Conservation (phyloP, 2,888 invertebrate genomes). For the Empis livida region DNA sequence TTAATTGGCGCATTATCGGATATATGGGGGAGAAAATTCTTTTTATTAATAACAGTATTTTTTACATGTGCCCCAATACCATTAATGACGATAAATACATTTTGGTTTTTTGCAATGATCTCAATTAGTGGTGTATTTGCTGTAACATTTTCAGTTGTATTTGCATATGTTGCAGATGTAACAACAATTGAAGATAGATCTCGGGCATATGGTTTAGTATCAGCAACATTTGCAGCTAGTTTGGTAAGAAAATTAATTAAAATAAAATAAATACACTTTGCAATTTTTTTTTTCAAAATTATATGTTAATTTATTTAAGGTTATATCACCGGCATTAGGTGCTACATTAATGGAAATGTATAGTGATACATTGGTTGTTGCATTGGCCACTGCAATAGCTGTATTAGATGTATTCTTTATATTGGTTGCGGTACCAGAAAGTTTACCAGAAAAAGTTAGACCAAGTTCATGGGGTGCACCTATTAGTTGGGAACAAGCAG, state of each 20-base stretch:
- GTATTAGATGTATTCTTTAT: conserved; percentile 96
- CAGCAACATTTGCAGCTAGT: conserved; percentile 97
- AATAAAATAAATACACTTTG: no score
- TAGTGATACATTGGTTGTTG: conserved; percentile 77
- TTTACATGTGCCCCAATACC: conserved; percentile 99
- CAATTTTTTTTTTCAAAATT: no score
- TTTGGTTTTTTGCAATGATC: conserved; percentile 99
- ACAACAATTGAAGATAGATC: conserved; percentile 94
- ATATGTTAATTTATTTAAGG: conserved; percentile 16
- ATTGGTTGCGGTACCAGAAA: conserved; percentile 95
- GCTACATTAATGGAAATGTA: conserved; percentile 77
- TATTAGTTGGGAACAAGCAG: conserved; percentile 95
- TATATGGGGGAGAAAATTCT: conserved; percentile 97
- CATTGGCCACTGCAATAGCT: conserved; percentile 89
- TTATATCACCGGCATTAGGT: conserved; percentile 95
- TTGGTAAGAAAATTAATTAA: conserved; percentile 43
- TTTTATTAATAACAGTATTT: conserved; percentile 93
- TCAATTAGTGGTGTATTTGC: conserved; percentile 98
- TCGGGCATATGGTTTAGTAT: conserved; percentile 92
- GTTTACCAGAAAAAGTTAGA: conserved; percentile 83
- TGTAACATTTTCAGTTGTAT: conserved; percentile 97
- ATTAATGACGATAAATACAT: conserved; percentile 96
- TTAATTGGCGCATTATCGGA: conserved; percentile 95
- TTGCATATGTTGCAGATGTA: conserved; percentile 99
- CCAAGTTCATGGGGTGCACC: conserved; percentile 72